These are phyloP conservation scores for Pangasius djambal DNA, from an alignment of 2,797 vertebrate genomes.

Conservation along the genomic window DNA sequence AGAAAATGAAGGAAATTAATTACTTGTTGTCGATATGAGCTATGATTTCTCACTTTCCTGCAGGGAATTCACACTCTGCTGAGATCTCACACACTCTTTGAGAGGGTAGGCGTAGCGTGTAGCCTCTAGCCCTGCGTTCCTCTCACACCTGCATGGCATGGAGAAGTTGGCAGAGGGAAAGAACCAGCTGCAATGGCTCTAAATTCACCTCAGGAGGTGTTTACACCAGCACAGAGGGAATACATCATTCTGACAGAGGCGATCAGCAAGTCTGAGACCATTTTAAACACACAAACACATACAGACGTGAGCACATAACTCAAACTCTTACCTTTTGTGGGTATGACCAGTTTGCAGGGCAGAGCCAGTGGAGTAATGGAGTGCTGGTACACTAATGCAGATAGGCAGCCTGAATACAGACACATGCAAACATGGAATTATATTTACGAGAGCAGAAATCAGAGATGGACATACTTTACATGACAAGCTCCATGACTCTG, in stretches of 20 bases:
- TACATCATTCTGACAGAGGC: conserved; percentile 35
- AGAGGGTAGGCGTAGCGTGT: not conserved
- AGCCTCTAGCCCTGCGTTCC: not conserved
- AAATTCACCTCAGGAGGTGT: conserved; percentile 1
- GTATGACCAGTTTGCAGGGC: conserved; percentile 96
- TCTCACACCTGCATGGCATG: conserved; percentile 43
- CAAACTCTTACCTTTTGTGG: conserved; percentile 84
- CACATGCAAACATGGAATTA: conserved; percentile 31
- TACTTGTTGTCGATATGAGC: not conserved
- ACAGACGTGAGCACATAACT: not conserved
- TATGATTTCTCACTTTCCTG: conserved; percentile 15
- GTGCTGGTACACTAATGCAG: conserved; percentile 97
- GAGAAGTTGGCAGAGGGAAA: conserved; percentile 27
- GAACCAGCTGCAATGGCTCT: conserved; percentile 16
- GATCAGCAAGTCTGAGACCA: conserved; percentile 22
- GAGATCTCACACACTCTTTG: conserved; percentile 24
- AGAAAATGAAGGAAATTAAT: not conserved
- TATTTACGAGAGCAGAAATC: conserved; percentile 47
- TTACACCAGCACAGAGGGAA: conserved; percentile 33
- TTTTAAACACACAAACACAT: conserved; percentile 22
- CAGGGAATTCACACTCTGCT: conserved; percentile 26
- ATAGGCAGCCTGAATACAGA: conserved; percentile 85
- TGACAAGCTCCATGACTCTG: conserved; percentile 22
- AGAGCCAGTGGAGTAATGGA: conserved; percentile 96
- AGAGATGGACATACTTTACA: conserved; percentile 44